Conservation (phyloP, 1,140 invertebrate genomes). For the Amphibalanus amphitrite region DNA sequence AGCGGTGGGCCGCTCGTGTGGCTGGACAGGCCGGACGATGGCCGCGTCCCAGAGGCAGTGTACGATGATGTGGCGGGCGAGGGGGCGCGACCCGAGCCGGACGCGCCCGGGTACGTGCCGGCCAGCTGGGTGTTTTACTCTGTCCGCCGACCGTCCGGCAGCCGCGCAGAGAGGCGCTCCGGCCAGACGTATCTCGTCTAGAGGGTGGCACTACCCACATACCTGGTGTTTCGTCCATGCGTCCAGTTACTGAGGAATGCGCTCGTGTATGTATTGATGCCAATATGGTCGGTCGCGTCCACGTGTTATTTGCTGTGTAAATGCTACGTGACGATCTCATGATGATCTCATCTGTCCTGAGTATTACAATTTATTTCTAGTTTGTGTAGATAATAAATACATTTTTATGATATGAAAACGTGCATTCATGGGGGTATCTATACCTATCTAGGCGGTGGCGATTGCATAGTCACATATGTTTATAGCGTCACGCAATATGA, state of each 20-base stretch:
- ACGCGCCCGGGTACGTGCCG: background rate
- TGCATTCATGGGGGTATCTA: too few relatives aligned
- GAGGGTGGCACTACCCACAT: too few relatives aligned
- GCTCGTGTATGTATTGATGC: too few relatives aligned
- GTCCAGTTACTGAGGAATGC: too few relatives aligned
- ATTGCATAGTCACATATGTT: too few relatives aligned
- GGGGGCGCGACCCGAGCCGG: background rate
- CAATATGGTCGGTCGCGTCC: background rate
- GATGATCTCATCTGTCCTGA: background rate
- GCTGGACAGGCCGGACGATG: background rate
- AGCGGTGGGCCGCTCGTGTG: background rate
- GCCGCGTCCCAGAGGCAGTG: background rate
- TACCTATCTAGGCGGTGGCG: too few relatives aligned
- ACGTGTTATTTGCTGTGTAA: background rate
- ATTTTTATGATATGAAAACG: background rate
- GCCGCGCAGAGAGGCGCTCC: background rate
- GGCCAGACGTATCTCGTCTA: background rate
- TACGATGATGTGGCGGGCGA: background rate
- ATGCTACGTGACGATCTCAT: background rate
- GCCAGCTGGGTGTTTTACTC: slow-evolving; percentile 4
- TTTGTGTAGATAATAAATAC: background rate
- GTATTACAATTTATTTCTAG: background rate
- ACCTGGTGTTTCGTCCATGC: too few relatives aligned
- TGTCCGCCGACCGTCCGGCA: background rate
- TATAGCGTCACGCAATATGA: too few relatives aligned